Evolutionary conservation across 2,888 invertebrate species (phyloP), one percentile per base, ranked within the genome.

Genomic region (Metacarcinus magister): DNA sequence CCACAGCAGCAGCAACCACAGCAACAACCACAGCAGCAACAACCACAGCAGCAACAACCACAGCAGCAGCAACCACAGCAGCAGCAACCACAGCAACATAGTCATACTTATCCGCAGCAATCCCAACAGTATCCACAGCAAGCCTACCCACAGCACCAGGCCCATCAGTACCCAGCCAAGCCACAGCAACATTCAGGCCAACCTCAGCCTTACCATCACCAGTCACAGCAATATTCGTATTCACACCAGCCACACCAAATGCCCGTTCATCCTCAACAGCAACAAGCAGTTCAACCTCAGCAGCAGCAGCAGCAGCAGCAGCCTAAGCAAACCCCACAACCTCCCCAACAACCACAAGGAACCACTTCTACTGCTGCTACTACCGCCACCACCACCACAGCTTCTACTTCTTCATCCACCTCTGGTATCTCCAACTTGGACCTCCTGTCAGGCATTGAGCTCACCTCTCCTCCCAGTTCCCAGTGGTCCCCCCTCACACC

Each of bases 401-500:
- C 95, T 91, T n/a, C 94, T 13, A 48, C 48, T 10, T 8, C 95
- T 67, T 67, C 94, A 32, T 87, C 95, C 44, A 89, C 96, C 39
- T 89, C 95, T 82, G 96, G 96, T 10, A 96, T 97, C 87, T 97
- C 97, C 1, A 97, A 97, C 93, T 95, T 97, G 87, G 97, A 97
- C 75, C 96, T 97, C 19, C 94, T 97, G 23, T 97, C 97, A 60
- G 97, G 97, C 19, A 96, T 97, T 89, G 97, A 97, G 54, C 48
- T 97, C 43, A 96, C 96, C 7, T 95, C 95, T 46, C 95, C 97
- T 67, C 89, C 96, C 43, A 90, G 91, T 1, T 94, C 96, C 32
- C 96, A 96, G 89, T 97, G 97, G 97, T 96, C 96, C 10, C 96
- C 96, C 46, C 94, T 97, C 10, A 96, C 95, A 48, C 97, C 97